Percentiles rank a stretch among this genome's conserved stretches.
Evolutionary conservation across 1,140 invertebrate species (phyloP).

Genomic region (Eriocheir sinensis): DNA sequence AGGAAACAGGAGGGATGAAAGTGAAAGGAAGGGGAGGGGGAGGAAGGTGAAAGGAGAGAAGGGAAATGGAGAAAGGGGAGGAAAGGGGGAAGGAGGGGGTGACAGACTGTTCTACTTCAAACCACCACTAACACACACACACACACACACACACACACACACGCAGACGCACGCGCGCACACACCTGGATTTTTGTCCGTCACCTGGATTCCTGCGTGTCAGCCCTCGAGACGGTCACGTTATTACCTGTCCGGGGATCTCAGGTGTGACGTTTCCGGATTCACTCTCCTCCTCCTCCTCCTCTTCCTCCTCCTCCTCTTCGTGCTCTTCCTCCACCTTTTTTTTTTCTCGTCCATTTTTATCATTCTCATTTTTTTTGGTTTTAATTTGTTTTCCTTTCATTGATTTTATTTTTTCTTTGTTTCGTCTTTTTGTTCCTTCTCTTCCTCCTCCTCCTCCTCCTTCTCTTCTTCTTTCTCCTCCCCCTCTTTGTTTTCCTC

Average conservation of each 20-base stretch:
- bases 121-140: not conserved
- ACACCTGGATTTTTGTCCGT: no score
- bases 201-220: not conserved
- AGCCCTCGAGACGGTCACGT: not conserved
- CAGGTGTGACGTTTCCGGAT: conserved; percentile 7
- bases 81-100: no score
- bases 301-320: not conserved
- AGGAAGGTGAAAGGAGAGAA: no score
- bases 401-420: no score
- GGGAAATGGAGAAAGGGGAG: no score
- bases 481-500: not conserved
- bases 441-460: no score
- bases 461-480: not conserved
- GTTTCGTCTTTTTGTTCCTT: no score
- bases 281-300: not conserved
- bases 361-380: not conserved
- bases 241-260: not conserved
- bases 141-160: conserved; percentile 5
- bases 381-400: no score
- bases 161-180: not conserved
- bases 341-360: not conserved
- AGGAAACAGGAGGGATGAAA: no score
- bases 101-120: no score
- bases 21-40: no score
- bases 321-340: not conserved